Percentiles rank a stretch among this genome's conserved stretches.
Evolutionary conservation across 2,797 vertebrate species (phyloP).

Genomic region (Takifugu ocellatus): DNA sequence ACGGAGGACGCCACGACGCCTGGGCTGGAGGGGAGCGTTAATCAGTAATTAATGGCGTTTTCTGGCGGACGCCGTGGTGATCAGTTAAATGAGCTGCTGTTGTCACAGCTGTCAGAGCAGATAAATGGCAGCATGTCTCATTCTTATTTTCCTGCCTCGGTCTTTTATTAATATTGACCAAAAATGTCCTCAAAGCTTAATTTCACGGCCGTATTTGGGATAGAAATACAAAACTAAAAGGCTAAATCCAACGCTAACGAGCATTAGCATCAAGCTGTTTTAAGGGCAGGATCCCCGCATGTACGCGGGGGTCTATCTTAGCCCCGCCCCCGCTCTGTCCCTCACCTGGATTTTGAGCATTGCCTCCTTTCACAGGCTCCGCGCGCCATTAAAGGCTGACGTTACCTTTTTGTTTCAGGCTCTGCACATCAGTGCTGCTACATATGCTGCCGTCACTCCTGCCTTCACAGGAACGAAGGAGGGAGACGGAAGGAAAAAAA

Average conservation of each 20-base stretch:
- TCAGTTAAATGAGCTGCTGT: slow-evolving; percentile 30
- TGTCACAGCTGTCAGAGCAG: slow-evolving; percentile 11
- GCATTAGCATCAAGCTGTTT: too few species aligned
- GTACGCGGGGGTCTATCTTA: too few species aligned
- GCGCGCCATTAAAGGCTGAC: slow-evolving; percentile 4
- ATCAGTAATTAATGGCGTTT: slow-evolving; percentile 17
- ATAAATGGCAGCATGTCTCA: slow-evolving; percentile 14
- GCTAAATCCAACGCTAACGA: too few species aligned
- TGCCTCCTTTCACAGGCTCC: slow-evolving; percentile 23
- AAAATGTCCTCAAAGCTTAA: slow-evolving; percentile 5
- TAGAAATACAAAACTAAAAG: too few species aligned
- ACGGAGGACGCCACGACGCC: slow-evolving; percentile 6
- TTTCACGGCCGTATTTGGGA: slow-evolving; percentile 5
- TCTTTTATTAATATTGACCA: slow-evolving; percentile 11
- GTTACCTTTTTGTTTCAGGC: not conserved
- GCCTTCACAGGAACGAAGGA: slow-evolving; percentile 16
- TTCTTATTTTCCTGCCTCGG: slow-evolving; percentile 3
- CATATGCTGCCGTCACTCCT: slow-evolving; percentile 30
- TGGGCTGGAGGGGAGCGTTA: not conserved
- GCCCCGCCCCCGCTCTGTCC: too few species aligned
- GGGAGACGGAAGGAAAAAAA: not conserved
- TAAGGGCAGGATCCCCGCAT: too few species aligned
- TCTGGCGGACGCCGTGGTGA: slow-evolving; percentile 20
- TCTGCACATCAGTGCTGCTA: slow-evolving; percentile 22
- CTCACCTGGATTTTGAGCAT: not conserved